These are phyloP conservation scores for Muscicapa adusta DNA, from an alignment of 2,113 vertebrate genomes.

Conservation along the genomic window DNA sequence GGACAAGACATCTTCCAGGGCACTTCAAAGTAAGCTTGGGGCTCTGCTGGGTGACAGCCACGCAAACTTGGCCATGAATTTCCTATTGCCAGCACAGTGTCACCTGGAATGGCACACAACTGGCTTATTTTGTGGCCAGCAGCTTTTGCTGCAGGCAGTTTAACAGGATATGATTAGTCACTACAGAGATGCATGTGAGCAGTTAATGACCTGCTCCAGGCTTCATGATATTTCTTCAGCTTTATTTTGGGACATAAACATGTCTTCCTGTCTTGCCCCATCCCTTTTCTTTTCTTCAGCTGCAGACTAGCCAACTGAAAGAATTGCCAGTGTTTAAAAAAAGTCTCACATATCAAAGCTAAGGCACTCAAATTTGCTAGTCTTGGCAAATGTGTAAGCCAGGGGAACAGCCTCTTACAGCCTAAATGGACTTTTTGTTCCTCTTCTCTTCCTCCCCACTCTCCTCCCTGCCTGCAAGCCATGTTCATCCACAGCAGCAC, in stretches of 20 bases:
- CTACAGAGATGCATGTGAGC: neutral
- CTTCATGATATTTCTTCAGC: neutral
- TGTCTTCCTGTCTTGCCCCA: neutral
- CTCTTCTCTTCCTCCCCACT: neutral
- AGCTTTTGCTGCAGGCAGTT: conserved; percentile 15
- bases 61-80: neutral
- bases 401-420: neutral
- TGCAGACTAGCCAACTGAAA: neutral
- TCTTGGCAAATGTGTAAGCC: neutral
- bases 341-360: neutral
- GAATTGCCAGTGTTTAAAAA: neutral
- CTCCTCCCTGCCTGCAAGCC: neutral
- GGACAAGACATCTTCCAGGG: neutral
- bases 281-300: neutral
- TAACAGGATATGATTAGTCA: neutral
- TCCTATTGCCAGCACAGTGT: neutral
- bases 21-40: neutral
- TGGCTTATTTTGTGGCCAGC: neutral
- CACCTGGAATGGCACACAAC: neutral
- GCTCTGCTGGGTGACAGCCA: neutral
- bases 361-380: neutral
- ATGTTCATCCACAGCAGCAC: neutral
- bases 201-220: neutral
- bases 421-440: neutral
- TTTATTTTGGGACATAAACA: neutral